Conservation (phyloP, 2,797 vertebrate species). For the Arrhamphus sclerolepis region DNA sequence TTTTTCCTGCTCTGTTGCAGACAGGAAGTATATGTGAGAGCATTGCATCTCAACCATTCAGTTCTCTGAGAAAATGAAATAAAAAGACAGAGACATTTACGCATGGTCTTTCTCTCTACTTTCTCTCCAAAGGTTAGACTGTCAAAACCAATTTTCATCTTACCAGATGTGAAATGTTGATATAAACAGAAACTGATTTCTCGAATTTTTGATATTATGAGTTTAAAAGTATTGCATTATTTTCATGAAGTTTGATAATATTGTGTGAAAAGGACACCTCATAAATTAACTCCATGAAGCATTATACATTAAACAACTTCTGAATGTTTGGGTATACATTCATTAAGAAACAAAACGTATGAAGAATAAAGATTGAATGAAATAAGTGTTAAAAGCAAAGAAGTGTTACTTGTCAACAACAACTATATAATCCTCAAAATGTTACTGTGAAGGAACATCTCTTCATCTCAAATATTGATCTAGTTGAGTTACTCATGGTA, state of each 20-base stretch:
- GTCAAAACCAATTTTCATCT: background rate
- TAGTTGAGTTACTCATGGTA: too few relatives aligned
- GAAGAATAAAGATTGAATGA: background rate
- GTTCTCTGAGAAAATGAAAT: background rate
- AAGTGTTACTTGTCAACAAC: too few relatives aligned
- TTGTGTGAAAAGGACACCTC: background rate
- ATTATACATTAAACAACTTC: background rate
- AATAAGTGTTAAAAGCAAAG: too few relatives aligned
- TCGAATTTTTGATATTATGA: background rate
- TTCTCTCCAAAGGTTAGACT: slow-evolving; percentile 5
- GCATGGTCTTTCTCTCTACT: background rate
- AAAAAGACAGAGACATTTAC: background rate
- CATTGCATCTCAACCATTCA: background rate
- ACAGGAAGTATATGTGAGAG: background rate
- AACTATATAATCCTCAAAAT: too few relatives aligned
- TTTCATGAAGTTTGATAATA: background rate
- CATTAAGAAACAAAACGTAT: background rate
- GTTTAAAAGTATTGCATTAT: too few relatives aligned
- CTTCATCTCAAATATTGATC: too few relatives aligned
- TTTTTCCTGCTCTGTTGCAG: background rate
- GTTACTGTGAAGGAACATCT: too few relatives aligned
- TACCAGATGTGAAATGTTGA: background rate
- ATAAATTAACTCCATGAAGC: too few relatives aligned
- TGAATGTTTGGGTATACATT: background rate
- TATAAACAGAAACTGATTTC: background rate